Conservation (phyloP, 2,113 vertebrate species). For the Mirza zaza region DNA sequence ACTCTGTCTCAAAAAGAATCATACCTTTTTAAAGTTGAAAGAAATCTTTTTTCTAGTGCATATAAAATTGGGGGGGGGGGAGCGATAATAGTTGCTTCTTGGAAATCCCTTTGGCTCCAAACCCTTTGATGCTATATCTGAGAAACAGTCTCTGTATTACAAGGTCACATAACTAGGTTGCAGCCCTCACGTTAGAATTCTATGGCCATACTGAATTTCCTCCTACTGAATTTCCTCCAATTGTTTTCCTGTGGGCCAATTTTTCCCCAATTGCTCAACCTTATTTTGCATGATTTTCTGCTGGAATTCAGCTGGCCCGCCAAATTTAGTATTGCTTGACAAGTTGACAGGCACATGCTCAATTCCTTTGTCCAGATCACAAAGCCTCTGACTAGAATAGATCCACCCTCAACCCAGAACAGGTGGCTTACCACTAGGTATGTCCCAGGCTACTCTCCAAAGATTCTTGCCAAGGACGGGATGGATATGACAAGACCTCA, state of each 20-base stretch:
- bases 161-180: neutral
- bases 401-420: slow-evolving; percentile 53
- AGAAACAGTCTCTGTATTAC: neutral
- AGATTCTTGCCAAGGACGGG: slow-evolving; percentile 49
- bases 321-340: slow-evolving; percentile 71
- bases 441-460: slow-evolving; percentile 54
- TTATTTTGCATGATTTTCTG: slow-evolving; percentile 68
- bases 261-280: slow-evolving; percentile 35
- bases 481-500: neutral
- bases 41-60: neutral
- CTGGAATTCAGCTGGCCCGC: slow-evolving; percentile 69
- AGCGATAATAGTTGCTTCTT: neutral
- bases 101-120: neutral
- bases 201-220: neutral
- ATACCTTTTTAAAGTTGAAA: neutral
- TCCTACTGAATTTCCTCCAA: slow-evolving; percentile 47
- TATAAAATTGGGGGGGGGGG: neutral
- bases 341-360: slow-evolving; percentile 53
- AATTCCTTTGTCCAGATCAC: slow-evolving; percentile 71
- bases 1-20: neutral
- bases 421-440: slow-evolving; percentile 56
- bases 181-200: slow-evolving; percentile 21
- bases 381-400: slow-evolving; percentile 74
- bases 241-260: slow-evolving; percentile 28
- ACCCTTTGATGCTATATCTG: neutral